Evolutionary conservation across 2,797 vertebrate genomes (phyloP).

Genomic region (Lutjanus argentimaculatus): DNA sequence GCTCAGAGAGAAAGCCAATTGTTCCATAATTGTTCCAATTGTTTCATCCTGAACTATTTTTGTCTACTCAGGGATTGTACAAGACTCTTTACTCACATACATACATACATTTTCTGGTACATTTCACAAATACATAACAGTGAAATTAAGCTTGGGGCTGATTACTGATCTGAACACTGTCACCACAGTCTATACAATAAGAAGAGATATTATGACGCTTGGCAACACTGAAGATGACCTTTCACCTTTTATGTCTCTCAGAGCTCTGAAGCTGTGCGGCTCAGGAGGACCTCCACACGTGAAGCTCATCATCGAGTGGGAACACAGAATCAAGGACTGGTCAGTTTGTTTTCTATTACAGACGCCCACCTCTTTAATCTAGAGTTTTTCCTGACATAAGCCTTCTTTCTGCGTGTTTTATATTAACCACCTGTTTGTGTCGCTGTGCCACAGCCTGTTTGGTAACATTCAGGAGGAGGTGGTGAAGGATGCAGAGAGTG

Average conservation of each 20-base stretch:
- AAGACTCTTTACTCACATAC: too few relatives aligned
- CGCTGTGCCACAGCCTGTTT: slow-evolving; percentile 87
- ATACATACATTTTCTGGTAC: too few relatives aligned
- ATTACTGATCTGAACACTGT: too few relatives aligned
- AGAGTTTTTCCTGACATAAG: not conserved
- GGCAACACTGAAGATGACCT: not conserved
- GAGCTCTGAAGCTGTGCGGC: slow-evolving; percentile 90
- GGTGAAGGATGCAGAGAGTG: slow-evolving; percentile 91
- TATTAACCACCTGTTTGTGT: not conserved
- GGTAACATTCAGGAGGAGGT: slow-evolving; percentile 92
- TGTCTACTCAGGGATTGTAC: too few relatives aligned
- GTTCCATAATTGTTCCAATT: too few relatives aligned
- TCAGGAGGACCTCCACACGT: slow-evolving; percentile 92
- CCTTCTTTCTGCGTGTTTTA: not conserved
- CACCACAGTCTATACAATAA: too few relatives aligned
- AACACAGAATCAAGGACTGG: slow-evolving; percentile 91
- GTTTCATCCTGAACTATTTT: too few relatives aligned
- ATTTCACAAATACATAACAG: too few relatives aligned
- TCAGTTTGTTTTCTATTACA: slow-evolving; percentile 75
- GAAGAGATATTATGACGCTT: too few relatives aligned
- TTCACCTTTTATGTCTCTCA: slow-evolving; percentile 60
- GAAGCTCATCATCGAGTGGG: slow-evolving; percentile 95
- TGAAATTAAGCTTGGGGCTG: too few relatives aligned
- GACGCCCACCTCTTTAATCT: not conserved
- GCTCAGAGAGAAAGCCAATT: too few relatives aligned